Evolutionary conservation across 1,140 invertebrate genomes (phyloP).

Genomic region (Plutomurus gul): DNA sequence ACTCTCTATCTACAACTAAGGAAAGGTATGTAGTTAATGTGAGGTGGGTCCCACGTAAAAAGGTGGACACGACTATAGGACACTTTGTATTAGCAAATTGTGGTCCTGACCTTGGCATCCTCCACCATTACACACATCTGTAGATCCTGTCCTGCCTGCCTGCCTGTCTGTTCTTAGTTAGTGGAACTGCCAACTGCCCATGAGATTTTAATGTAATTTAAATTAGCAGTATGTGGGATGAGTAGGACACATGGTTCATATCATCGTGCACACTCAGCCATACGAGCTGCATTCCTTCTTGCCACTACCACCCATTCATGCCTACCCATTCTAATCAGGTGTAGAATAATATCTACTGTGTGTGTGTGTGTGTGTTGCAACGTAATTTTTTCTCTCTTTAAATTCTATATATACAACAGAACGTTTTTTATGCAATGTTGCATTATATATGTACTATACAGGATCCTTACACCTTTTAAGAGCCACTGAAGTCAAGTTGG

Average conservation of each 20-base stretch:
- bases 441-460: not conserved
- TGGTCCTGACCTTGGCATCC: too few relatives aligned
- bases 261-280: not conserved
- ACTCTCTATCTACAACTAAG: too few relatives aligned
- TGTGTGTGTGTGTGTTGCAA: not conserved
- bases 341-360: not conserved
- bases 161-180: not conserved
- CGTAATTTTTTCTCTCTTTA: conserved; percentile 12
- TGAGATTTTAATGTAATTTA: conserved; percentile 25
- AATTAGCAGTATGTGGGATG: conserved; percentile 12
- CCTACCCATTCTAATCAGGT: conserved; percentile 26
- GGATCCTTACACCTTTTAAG: not conserved
- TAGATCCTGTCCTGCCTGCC: too few relatives aligned
- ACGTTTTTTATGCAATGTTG: not conserved
- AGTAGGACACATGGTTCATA: not conserved
- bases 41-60: too few relatives aligned
- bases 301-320: conserved; percentile 13
- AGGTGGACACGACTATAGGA: too few relatives aligned
- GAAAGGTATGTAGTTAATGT: too few relatives aligned
- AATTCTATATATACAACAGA: too few relatives aligned
- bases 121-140: too few relatives aligned
- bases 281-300: not conserved
- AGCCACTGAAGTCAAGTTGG: not conserved
- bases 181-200: not conserved
- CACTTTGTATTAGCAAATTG: too few relatives aligned